These are phyloP conservation scores for Myopa testacea DNA, from an alignment of 2,888 invertebrate species.

Conservation along the genomic window DNA sequence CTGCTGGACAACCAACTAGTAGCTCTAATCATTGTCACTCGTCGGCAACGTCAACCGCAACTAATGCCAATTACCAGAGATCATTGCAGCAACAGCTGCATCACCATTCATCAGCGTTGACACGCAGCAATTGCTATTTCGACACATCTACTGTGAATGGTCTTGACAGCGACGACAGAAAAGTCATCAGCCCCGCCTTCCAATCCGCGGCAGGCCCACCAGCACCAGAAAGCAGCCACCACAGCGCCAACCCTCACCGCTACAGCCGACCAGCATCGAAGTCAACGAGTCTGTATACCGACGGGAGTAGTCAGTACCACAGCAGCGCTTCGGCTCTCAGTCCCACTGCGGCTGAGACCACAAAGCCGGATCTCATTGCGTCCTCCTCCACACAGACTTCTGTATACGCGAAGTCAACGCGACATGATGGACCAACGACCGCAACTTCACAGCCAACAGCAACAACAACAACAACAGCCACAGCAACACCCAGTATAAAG, in stretches of 20 bases:
- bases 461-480: conserved; percentile 44
- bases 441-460: conserved; percentile 46
- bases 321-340: conserved; percentile 46
- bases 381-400: conserved; percentile 44
- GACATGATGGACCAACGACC: conserved; percentile 45
- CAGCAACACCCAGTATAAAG: conserved; percentile 48
- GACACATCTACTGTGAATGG: conserved; percentile 44
- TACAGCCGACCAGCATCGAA: conserved; percentile 45
- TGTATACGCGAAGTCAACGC: conserved; percentile 42
- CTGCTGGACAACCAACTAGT: conserved; percentile 68
- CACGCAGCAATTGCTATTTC: conserved; percentile 43
- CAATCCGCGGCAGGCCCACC: neutral
- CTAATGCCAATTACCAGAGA: conserved; percentile 45
- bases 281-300: conserved; percentile 40
- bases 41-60: conserved; percentile 51
- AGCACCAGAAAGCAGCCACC: conserved; percentile 36
- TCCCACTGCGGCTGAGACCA: conserved; percentile 33
- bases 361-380: conserved; percentile 41
- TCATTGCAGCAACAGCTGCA: conserved; percentile 48
- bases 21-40: conserved; percentile 57
- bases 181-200: conserved; percentile 14
- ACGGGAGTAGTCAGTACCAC: conserved; percentile 39
- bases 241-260: conserved; percentile 47
- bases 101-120: conserved; percentile 44
- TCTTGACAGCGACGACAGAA: conserved; percentile 35